Base-by-base conservation (phyloP, 2,113 vertebrate species). In the Corapipo altera region DNA sequence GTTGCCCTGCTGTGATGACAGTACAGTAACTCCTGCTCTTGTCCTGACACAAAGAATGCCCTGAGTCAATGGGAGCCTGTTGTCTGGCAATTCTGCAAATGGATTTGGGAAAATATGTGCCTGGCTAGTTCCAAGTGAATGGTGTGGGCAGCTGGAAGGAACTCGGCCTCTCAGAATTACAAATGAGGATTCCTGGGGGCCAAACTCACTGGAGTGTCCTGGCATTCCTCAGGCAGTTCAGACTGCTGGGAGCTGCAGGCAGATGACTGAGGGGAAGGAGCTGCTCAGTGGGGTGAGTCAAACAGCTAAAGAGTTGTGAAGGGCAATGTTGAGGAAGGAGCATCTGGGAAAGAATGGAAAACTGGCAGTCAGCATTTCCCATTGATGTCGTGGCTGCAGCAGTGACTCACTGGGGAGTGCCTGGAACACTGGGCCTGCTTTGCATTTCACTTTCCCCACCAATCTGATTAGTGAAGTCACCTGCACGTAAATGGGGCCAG, bases 361-460 rank as follows among this genome's bases (percentile, higher is more conserved):
- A 44, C 1, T 9, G 33, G 27, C 28, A 21, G 3, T 57, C 83
- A 44, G 49, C 33, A 5, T 28, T 91, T 91, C 73, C 72, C 58
- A 21, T 0, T n/a, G 74, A 6, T 22, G 69, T 22, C 70, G 41
- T 10, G 87, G 49, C 64, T 70, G 67, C 57, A 85, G 6, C 9
- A 11, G 37, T 88, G 91, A 91, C 80, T 90, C 95, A 81, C 2
- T 1, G 57, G 48, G 78, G 81, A 65, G 88, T 28, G 88, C 69
- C 90, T 16, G 44, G 37, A 61, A 54, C 0, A 0, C 64, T 11
- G 33, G 4, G 28, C 54, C 65, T 58, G 8, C 8, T 61, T 19
- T 54, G 46, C 70, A 30, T 67, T 93, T 88, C 96, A 88, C 94
- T 93, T 91, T 95, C 91, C 76, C 77, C 73, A 8, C 30, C 22